Evolutionary conservation across 2,888 invertebrate species (phyloP).

Genomic region (Eupelmus urozonus): DNA sequence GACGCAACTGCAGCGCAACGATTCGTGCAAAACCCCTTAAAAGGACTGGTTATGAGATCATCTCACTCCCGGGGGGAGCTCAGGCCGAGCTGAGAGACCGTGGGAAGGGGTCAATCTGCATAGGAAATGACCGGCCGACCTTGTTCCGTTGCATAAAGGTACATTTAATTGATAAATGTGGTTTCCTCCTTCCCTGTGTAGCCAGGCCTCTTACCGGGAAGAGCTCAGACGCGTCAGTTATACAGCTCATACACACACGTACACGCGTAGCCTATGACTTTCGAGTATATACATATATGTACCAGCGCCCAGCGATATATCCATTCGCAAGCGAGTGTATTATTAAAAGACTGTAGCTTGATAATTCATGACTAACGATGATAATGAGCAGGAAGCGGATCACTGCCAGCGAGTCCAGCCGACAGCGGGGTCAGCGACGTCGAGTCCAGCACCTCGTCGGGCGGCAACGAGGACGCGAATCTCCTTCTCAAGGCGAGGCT

Average conservation of each 20-base stretch:
- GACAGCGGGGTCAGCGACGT: slow-evolving; percentile 98
- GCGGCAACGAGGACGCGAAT: slow-evolving; percentile 78
- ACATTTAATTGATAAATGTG: slow-evolving; percentile 68
- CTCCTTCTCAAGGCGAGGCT: slow-evolving; percentile 87
- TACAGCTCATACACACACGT: too few species aligned
- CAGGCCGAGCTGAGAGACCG: slow-evolving; percentile 64
- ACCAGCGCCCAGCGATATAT: too few species aligned
- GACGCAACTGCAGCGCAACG: background rate
- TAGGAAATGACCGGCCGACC: slow-evolving; percentile 75
- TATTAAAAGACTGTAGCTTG: too few species aligned
- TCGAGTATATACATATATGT: too few species aligned
- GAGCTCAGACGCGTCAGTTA: too few species aligned
- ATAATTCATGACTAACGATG: too few species aligned
- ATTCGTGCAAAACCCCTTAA: slow-evolving; percentile 45
- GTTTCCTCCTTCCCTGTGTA: too few species aligned
- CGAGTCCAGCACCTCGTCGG: slow-evolving; percentile 92
- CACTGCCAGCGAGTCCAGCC: slow-evolving; percentile 97
- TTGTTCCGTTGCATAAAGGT: slow-evolving; percentile 75
- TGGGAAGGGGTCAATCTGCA: slow-evolving; percentile 73
- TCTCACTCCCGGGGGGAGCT: background rate
- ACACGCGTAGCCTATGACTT: too few species aligned
- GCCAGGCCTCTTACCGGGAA: too few species aligned
- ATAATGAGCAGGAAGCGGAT: slow-evolving; percentile 80
- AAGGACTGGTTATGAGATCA: slow-evolving; percentile 63
- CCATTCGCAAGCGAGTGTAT: too few species aligned